A percentile compares a stretch with the other conserved stretches of the same genome.
phyloP scores from a whole-genome alignment of 1,140 invertebrate genomes.

The Anastrepha ludens region DNA sequence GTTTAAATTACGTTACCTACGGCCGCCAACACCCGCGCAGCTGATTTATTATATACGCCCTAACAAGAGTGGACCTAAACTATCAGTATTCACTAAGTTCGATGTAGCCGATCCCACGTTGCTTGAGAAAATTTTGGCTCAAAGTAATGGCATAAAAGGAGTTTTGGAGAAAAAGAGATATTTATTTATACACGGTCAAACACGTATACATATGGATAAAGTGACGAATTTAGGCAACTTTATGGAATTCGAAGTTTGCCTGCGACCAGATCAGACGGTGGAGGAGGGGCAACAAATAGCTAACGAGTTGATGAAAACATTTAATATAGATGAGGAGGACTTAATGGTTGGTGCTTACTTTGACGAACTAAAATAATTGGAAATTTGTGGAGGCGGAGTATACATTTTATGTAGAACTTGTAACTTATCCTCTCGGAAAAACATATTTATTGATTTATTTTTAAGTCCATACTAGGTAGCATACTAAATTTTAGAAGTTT shows the following conservation, averaged over 20 bases:
- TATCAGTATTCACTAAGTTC: conserved; percentile 72
- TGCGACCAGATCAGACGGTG: conserved; percentile 80
- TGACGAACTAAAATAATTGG: conserved; percentile 74
- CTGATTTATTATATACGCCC: conserved; percentile 87
- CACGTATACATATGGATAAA: conserved; percentile 90
- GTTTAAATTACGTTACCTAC: conserved; percentile 84
- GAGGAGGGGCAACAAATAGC: conserved; percentile 85
- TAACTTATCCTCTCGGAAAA: no score
- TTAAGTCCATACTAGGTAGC: no score
- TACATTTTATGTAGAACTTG: not conserved
- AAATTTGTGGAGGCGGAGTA: not conserved
- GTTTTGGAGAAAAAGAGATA: conserved; percentile 83
- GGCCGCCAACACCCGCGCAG: conserved; percentile 75
- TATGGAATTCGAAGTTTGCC: conserved; percentile 91
- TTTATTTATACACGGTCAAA: conserved; percentile 88
- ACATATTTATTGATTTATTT: no score
- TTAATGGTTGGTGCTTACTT: conserved; percentile 86
- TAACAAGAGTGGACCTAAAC: conserved; percentile 74
- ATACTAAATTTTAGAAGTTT: no score
- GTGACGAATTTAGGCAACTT: conserved; percentile 89
- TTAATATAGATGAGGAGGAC: conserved; percentile 82
- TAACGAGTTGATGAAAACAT: conserved; percentile 80
- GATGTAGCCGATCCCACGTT: conserved; percentile 68
- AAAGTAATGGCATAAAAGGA: conserved; percentile 80
- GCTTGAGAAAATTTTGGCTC: conserved; percentile 75